Conservation (phyloP, 2,888 invertebrate species). For the Epistrophe eligans region DNA sequence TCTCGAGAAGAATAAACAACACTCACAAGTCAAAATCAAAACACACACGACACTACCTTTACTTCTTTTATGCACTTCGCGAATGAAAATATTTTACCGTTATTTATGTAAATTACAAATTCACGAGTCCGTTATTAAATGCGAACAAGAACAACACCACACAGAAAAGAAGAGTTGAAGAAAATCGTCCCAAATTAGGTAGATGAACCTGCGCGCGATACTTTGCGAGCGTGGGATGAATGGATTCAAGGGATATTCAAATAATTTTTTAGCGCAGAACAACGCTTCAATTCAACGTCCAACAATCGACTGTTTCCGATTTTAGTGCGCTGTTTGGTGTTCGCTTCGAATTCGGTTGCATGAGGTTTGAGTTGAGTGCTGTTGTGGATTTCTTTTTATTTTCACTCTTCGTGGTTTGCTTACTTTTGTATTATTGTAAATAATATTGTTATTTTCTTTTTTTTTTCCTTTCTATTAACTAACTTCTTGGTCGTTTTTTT, state of each 20-base stretch:
- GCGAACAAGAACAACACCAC: slow-evolving; percentile 15
- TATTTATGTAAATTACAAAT: slow-evolving; percentile 68
- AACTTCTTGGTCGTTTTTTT: not conserved
- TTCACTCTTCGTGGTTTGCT: slow-evolving; percentile 9
- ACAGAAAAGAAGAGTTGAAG: slow-evolving; percentile 16
- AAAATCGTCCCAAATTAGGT: slow-evolving; percentile 27
- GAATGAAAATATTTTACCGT: slow-evolving; percentile 71
- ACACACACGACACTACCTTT: slow-evolving; percentile 25
- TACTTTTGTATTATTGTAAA: slow-evolving; percentile 1
- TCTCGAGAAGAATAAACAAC: slow-evolving; percentile 37
- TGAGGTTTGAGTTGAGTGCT: slow-evolving; percentile 49
- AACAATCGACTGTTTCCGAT: slow-evolving; percentile 62
- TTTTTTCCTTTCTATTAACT: slow-evolving; percentile 15
- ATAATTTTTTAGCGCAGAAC: not conserved
- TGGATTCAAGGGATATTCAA: slow-evolving; percentile 18
- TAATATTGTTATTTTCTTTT: slow-evolving; percentile 17
- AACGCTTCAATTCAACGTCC: slow-evolving; percentile 49
- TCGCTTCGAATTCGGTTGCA: slow-evolving; percentile 30
- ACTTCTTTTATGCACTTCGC: slow-evolving; percentile 45
- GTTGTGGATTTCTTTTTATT: slow-evolving; percentile 17
- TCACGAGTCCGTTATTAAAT: slow-evolving; percentile 52
- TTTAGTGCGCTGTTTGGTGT: slow-evolving; percentile 6
- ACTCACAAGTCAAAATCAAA: slow-evolving; percentile 16
- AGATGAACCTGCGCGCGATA: slow-evolving; percentile 54
- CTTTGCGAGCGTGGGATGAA: slow-evolving; percentile 46